Percentiles rank a stretch among this genome's conserved stretches.
These are phyloP conservation scores for Drosophila willistoni DNA, from an alignment of 1,140 invertebrate genomes.

Conservation along the genomic window DNA sequence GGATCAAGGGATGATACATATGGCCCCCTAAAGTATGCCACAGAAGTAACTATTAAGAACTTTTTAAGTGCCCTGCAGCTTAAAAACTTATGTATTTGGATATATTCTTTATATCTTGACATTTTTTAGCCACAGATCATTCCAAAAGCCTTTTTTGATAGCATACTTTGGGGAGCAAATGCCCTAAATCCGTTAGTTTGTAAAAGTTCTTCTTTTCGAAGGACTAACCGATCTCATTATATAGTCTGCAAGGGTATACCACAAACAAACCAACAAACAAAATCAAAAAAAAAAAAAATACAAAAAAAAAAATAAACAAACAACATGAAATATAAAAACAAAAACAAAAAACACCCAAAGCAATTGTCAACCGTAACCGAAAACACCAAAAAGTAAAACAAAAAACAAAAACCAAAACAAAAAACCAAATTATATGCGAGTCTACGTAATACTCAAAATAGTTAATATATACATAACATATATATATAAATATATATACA, in stretches of 20 bases:
- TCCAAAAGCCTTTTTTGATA: too few species aligned
- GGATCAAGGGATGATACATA: too few species aligned
- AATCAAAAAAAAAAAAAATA: slow-evolving; percentile 14
- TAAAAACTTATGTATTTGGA: too few species aligned
- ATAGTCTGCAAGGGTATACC: neutral
- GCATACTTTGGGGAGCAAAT: too few species aligned
- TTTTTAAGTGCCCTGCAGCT: too few species aligned
- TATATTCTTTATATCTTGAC: too few species aligned
- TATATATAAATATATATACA: neutral
- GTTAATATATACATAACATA: slow-evolving; percentile 11
- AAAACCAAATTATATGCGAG: neutral
- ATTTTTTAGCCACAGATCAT: too few species aligned
- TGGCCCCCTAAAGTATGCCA: too few species aligned
- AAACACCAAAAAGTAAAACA: slow-evolving; percentile 38
- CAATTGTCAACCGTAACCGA: slow-evolving; percentile 49
- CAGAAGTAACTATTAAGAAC: too few species aligned
- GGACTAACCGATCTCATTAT: neutral
- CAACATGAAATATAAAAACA: too few species aligned
- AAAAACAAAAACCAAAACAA: slow-evolving; percentile 5
- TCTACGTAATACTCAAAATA: slow-evolving; percentile 28
- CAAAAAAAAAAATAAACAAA: slow-evolving; percentile 17
- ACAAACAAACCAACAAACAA: slow-evolving; percentile 18
- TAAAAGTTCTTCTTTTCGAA: too few species aligned
- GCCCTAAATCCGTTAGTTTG: too few species aligned
- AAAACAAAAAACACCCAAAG: slow-evolving; percentile 24